Evolutionary conservation across 2,888 invertebrate genomes (phyloP).

Genomic region (Thereva unica): DNA sequence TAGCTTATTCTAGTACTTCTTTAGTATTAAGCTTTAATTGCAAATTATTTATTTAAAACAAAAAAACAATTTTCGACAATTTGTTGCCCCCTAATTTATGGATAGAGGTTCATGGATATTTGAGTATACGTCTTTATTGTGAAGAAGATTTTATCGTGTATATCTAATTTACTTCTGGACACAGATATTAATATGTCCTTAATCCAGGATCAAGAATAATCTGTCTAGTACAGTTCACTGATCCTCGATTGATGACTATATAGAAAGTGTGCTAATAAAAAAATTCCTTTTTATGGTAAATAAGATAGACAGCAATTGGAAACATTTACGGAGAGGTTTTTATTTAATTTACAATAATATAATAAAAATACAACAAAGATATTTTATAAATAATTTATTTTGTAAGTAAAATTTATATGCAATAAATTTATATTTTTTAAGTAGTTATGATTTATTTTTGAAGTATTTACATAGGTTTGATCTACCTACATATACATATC

Average conservation of each 20-base stretch:
- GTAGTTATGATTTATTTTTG: no score
- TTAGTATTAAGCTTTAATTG: constrained; percentile 6
- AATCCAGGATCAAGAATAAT: constrained; percentile 18
- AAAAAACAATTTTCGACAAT: not conserved
- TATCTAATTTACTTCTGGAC: constrained; percentile 3
- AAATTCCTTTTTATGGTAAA: constrained; percentile 22
- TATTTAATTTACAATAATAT: no score
- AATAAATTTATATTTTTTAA: no score
- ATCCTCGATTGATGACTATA: constrained; percentile 27
- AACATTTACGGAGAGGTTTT: no score
- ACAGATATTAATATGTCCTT: constrained; percentile 14
- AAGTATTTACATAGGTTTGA: no score
- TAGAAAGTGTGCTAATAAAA: constrained; percentile 7
- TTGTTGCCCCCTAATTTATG: not conserved
- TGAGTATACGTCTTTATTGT: no score
- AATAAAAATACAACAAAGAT: no score
- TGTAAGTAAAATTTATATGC: no score
- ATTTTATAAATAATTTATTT: no score
- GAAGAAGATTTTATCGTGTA: not conserved
- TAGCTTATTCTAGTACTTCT: constrained; percentile 28
- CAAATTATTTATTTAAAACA: constrained; percentile 32
- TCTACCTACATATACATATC: no score
- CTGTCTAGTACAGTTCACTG: not conserved
- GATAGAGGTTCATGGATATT: not conserved
- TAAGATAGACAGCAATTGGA: constrained; percentile 9